Evolutionary conservation across 2,113 vertebrate genomes (phyloP).

Genomic region (Tiliqua scincoides): DNA sequence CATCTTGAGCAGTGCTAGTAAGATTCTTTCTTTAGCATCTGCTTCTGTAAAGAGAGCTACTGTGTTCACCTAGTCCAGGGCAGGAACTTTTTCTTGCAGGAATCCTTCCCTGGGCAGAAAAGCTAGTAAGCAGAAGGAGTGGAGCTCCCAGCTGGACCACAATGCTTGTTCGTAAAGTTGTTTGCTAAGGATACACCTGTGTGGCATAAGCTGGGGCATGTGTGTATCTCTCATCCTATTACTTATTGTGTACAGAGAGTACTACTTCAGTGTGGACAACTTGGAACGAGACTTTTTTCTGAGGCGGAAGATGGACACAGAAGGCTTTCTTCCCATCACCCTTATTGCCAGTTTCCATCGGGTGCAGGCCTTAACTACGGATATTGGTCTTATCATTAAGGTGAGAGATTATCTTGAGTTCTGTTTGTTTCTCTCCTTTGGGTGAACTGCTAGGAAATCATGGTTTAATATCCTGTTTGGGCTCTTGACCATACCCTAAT

Average conservation of each 20-base stretch:
- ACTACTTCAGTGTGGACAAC: slow-evolving; percentile 98
- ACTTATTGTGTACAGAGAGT: slow-evolving; percentile 80
- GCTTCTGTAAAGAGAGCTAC: no score
- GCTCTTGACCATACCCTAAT: neutral
- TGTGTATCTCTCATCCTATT: neutral
- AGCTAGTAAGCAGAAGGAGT: neutral
- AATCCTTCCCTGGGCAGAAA: neutral
- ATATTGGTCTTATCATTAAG: slow-evolving; percentile 90
- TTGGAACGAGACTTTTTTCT: slow-evolving; percentile 96
- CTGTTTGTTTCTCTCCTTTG: neutral
- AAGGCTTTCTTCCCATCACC: slow-evolving; percentile 91
- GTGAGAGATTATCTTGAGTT: slow-evolving; percentile 64
- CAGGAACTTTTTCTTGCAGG: neutral
- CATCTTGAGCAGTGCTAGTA: neutral
- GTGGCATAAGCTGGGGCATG: neutral
- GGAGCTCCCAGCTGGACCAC: neutral
- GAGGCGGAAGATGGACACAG: slow-evolving; percentile 93
- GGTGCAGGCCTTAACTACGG: slow-evolving; percentile 94
- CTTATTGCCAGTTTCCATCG: slow-evolving; percentile 95
- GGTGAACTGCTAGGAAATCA: neutral
- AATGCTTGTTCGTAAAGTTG: no score
- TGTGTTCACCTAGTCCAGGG: neutral
- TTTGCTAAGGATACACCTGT: rapidly evolving
- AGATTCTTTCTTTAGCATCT: no score
- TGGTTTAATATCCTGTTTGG: neutral